These are phyloP conservation scores for Drosophila lacertosa DNA, from an alignment of 1,140 invertebrate species.

Conservation along the genomic window DNA sequence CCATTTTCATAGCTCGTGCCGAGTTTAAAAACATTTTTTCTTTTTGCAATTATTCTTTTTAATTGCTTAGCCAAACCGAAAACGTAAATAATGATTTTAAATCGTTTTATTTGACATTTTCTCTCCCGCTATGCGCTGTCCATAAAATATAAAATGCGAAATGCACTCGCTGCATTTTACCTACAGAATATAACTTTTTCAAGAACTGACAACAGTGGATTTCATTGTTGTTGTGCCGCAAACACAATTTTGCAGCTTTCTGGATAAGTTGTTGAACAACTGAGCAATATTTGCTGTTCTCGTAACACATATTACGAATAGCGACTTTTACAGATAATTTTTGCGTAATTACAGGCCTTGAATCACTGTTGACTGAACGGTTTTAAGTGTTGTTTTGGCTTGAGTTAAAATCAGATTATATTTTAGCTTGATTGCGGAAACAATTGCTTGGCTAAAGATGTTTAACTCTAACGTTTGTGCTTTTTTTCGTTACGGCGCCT, in stretches of 20 bases:
- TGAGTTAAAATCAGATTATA: neutral
- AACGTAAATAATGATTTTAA: conserved; percentile 28
- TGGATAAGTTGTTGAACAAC: conserved; percentile 10
- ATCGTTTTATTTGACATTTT: conserved; percentile 18
- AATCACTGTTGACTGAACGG: neutral
- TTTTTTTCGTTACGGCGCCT: neutral
- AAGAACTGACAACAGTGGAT: conserved; percentile 16
- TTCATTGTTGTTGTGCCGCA: conserved; percentile 26
- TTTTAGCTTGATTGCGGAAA: neutral
- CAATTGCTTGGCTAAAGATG: neutral
- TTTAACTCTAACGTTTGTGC: too few species aligned
- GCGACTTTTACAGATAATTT: neutral
- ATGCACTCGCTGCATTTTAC: conserved; percentile 17
- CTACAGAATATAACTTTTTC: conserved; percentile 9
- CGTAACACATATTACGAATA: conserved; percentile 10
- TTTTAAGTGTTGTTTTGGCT: too few species aligned
- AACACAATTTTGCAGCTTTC: conserved; percentile 1
- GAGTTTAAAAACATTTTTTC: conserved; percentile 1
- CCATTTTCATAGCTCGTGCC: conserved; percentile 21
- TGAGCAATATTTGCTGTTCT: conserved; percentile 16
- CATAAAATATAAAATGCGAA: conserved; percentile 14
- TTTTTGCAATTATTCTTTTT: neutral
- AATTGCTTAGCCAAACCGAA: conserved; percentile 40
- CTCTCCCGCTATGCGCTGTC: neutral
- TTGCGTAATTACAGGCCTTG: neutral